Conservation (phyloP, 2,888 invertebrate genomes). For the Eupeodes luniger region DNA sequence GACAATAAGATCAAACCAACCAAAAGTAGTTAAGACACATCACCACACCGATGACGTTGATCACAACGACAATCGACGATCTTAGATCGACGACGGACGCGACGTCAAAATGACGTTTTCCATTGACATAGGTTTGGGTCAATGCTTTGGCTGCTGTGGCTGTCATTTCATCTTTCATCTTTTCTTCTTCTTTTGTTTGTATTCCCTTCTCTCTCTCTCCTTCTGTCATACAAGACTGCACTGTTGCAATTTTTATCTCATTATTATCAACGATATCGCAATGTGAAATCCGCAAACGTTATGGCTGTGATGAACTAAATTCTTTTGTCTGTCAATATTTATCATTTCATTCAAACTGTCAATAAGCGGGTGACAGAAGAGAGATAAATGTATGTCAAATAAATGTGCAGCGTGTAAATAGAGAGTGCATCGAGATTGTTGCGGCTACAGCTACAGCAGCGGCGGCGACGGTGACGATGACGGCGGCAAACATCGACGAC, state of each 20-base stretch:
- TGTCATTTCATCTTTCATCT: constrained; percentile 20
- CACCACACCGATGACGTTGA: constrained; percentile 30
- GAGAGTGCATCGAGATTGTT: constrained; percentile 45
- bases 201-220: no score
- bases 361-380: constrained; percentile 64
- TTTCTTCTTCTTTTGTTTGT: no score
- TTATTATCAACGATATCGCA: constrained; percentile 41
- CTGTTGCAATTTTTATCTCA: constrained; percentile 55
- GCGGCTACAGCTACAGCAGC: neutral
- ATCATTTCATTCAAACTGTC: constrained; percentile 72
- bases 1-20: constrained; percentile 59
- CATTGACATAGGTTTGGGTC: constrained; percentile 54
- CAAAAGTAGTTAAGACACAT: constrained; percentile 44
- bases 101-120: constrained; percentile 56
- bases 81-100: neutral
- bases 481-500: constrained; percentile 5
- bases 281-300: constrained; percentile 66
- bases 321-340: constrained; percentile 74
- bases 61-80: constrained; percentile 4
- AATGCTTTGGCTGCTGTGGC: constrained; percentile 45
- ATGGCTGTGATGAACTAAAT: constrained; percentile 70
- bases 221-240: neutral
- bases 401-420: constrained; percentile 59
- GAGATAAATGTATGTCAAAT: constrained; percentile 69
- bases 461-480: neutral